Conservation (phyloP, 92 coral and sea anemone genomes). For the Parazoanthus darwini region DNA sequence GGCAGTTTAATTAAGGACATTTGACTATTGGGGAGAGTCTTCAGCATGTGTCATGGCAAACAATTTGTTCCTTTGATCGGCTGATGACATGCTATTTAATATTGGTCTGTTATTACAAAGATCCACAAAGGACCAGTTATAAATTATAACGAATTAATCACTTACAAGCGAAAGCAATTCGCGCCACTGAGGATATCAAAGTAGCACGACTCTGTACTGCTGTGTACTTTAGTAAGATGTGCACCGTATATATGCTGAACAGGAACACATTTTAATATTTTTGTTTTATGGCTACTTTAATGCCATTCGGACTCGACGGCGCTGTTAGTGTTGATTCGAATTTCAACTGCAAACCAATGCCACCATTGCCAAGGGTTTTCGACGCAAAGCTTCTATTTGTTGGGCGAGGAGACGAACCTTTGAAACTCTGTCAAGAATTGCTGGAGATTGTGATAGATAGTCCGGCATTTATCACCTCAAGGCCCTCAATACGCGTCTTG, state of each 20-base stretch:
- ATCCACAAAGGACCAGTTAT: conserved; percentile 1
- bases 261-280: background rate
- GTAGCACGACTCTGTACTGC: background rate
- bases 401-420: conserved; percentile 66
- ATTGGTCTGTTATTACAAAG: background rate
- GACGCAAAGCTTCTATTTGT: conserved; percentile 80
- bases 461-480: conserved; percentile 54
- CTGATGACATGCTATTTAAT: background rate
- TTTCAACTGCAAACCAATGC: conserved; percentile 34
- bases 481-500: conserved; percentile 73
- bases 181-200: background rate
- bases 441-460: conserved; percentile 64
- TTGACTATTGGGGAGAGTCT: background rate
- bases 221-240: background rate
- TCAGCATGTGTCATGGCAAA: background rate
- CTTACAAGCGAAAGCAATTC: background rate
- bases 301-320: conserved; percentile 35
- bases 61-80: background rate
- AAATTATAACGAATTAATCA: background rate
- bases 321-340: conserved; percentile 16
- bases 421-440: conserved; percentile 71
- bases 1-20: background rate
- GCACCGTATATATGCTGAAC: too few relatives aligned
- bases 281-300: conserved; percentile 21
- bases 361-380: conserved; percentile 50